Base-by-base conservation (phyloP, 2,888 invertebrate genomes). In the Slavum lentiscoides region DNA sequence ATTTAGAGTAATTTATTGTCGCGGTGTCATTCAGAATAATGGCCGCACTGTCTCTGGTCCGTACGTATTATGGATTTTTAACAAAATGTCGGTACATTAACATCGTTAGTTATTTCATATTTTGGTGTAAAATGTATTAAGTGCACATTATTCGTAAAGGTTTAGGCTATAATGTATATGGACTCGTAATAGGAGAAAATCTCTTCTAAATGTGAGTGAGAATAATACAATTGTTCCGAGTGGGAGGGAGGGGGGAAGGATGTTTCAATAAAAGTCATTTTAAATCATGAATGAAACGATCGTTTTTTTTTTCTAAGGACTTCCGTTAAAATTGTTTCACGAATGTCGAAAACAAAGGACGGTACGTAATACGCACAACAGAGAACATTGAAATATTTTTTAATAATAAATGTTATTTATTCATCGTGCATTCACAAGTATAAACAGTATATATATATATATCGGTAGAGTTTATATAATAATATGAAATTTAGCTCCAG, bases 241-340 rank as follows among this genome's bases (percentile, higher is more conserved):
- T 3, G 5, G 8, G 23, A 49, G 15, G 39, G 49, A 19, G n/a
- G n/a, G n/a, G n/a, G n/a, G n/a, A n/a, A n/a, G n/a, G 49, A 30
- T n/a, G 8, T 62, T 53, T 30, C 9, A 37, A 62, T 62, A 15
- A 53, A 74, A 62, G 15, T 62, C 13, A 62, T 15, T 73, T 72
- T n/a, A 30, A 61, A 73, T 49, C 39, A 15, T 4, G n/a, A 73
- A 53, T 13, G n/a, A n/a, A 2, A 59, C 19, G 13, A 11, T 43
- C 8, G 30, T 70, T 37, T 70, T 59, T 72, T 43, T 43, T 43
- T 43, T 72, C 11, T 23, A 59, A 70, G n/a, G 39, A 59, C 39
- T 59, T 68, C 67, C 58, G 21, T 30, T 55, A n/a, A 59, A 59
- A 59, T 39, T 58, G 58, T 70, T 70, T 58, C 37, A 8, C n/a